A percentile compares a stretch with the other conserved stretches of the same genome.
Evolutionary conservation across 1,140 invertebrate genomes (phyloP).

Genomic region (Magallana ariakensis): DNA sequence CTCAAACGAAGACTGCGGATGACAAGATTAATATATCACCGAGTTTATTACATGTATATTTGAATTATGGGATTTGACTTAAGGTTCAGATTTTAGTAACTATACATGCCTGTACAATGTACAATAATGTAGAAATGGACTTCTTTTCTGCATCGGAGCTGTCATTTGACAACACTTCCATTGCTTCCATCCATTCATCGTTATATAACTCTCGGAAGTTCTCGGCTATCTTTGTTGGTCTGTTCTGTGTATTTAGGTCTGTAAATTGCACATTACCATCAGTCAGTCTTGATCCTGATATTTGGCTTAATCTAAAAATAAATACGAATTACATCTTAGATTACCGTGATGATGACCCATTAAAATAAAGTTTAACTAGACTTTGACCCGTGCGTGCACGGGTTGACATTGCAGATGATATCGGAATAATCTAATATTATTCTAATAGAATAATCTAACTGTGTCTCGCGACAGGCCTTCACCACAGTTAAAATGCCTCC

Average conservation of each 20-base stretch:
- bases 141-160: conserved; percentile 9
- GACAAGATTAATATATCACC: background rate
- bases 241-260: conserved; percentile 41
- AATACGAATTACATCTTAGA: background rate
- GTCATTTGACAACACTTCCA: background rate
- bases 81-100: background rate
- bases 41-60: background rate
- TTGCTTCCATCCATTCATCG: conserved; percentile 41
- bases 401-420: no score
- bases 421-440: no score
- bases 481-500: no score
- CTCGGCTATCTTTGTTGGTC: conserved; percentile 50
- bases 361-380: background rate
- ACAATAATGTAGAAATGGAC: conserved; percentile 8
- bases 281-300: conserved; percentile 39
- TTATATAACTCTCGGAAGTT: conserved; percentile 38
- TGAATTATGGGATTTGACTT: background rate
- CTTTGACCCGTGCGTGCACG: background rate
- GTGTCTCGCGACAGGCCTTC: no score
- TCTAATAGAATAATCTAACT: no score
- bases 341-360: background rate
- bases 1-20: background rate
- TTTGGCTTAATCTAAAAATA: conserved; percentile 39
- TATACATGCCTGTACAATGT: background rate
- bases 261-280: conserved; percentile 16